Base-by-base conservation (phyloP, 2,113 vertebrate species). In the Solea senegalensis region DNA sequence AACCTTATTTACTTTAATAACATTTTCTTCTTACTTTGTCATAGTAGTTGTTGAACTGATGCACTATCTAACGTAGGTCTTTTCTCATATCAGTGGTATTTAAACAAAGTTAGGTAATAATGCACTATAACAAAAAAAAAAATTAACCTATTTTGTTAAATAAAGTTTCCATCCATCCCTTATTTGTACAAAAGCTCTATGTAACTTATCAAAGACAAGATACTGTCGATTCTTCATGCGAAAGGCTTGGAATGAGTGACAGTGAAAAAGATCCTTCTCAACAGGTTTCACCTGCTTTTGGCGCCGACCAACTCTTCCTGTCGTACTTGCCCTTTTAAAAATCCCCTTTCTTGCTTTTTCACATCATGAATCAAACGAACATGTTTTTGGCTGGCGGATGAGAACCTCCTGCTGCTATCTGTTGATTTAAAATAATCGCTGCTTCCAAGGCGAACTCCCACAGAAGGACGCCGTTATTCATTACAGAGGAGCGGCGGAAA, bases 381-480 rank as follows among this genome's bases (percentile, higher is more conserved):
- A 26, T 79, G 41, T 82, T 69, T 62, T 68, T 51, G 61, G 67
- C 43, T 16, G 51, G 13, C 0, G 39, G 51, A 58, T 7, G 58
- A 84, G 6, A 72, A 80, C 14, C 75, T 69, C 85, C 85, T 26
- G 68, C 83, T 50, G 72, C 64, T 81, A 70, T 60, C 62, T 69
- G 74, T 72, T 84, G 83, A 81, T 86, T 81, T 79, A 59, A 71
- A 84, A 84, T 78, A 80, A 84, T 84, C 73, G 50, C 65, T 26
- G 58, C 71, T 78, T 78, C 79, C 76, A 76, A 68, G 69, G 81
- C 26, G 46, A 78, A 74, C 80, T 67, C 80, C 82, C 63, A 58
- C 74, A 65, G 72, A 83, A 79, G 69, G 82, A 85, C 75, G 12
- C 63, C 44, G 61, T 86, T 84, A 84, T 84, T 86, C 84, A 78